phyloP scores from a whole-genome alignment of 2,797 vertebrate genomes.

The Eurystomus glaucurus region DNA sequence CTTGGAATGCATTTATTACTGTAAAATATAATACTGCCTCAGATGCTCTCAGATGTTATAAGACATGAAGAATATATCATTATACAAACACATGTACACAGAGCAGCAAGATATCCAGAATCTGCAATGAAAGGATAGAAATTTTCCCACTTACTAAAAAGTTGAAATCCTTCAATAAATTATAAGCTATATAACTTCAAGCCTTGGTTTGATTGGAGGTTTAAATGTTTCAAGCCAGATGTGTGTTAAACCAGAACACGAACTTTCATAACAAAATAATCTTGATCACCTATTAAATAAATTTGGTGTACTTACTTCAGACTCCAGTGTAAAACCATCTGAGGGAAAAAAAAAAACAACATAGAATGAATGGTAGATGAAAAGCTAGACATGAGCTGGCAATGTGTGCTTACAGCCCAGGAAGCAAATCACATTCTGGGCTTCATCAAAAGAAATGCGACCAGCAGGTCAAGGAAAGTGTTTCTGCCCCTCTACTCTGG shows the following conservation, averaged over 20 bases:
- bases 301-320: background rate
- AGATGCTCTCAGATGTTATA: background rate
- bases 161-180: background rate
- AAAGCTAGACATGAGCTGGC: too few species aligned
- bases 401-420: too few species aligned
- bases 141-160: background rate
- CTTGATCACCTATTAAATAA: background rate
- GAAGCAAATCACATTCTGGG: too few species aligned
- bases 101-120: background rate
- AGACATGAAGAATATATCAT: background rate
- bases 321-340: fast-evolving
- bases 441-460: too few species aligned
- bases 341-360: background rate
- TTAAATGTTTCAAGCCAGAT: background rate
- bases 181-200: background rate
- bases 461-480: too few species aligned
- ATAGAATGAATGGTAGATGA: background rate
- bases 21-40: background rate
- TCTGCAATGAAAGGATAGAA: background rate
- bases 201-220: background rate
- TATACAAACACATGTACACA: background rate
- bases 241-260: background rate
- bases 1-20: background rate
- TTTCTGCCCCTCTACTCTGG: too few species aligned
- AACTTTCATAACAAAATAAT: background rate